Evolutionary conservation across 2,888 invertebrate genomes (phyloP).

Genomic region (Melikaiella ostensackeni): DNA sequence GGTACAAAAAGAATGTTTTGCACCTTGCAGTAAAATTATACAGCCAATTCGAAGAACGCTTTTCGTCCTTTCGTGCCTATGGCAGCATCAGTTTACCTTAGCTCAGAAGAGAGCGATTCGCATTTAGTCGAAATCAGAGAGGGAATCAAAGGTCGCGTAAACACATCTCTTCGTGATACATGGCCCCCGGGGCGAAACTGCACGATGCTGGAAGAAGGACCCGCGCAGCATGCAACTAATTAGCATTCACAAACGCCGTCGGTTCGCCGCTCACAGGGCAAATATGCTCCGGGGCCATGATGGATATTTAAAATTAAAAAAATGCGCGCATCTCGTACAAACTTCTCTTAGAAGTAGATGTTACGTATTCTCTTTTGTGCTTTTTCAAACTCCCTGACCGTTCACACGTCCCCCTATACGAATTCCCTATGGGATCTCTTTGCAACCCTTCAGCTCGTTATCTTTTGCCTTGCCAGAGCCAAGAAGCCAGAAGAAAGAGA

Average conservation of each 20-base stretch:
- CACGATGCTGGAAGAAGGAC: slow-evolving; percentile 37
- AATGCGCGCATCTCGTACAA: slow-evolving; percentile 52
- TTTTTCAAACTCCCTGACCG: slow-evolving; percentile 51
- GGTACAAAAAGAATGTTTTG: background rate
- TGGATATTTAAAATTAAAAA: slow-evolving; percentile 59
- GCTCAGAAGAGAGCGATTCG: slow-evolving; percentile 5
- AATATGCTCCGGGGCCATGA: slow-evolving; percentile 60
- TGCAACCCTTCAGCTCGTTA: slow-evolving; percentile 35
- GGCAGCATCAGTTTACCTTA: slow-evolving; percentile 21
- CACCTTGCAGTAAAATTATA: slow-evolving; percentile 1
- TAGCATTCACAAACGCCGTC: slow-evolving; percentile 66
- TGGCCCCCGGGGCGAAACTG: slow-evolving; percentile 42
- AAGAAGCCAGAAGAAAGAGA: background rate
- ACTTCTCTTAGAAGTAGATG: slow-evolving; percentile 54
- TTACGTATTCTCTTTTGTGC: slow-evolving; percentile 54
- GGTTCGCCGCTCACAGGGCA: slow-evolving; percentile 61
- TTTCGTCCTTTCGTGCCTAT: slow-evolving; percentile 3
- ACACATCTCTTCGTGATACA: slow-evolving; percentile 32
- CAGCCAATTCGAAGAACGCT: background rate
- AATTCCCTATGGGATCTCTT: slow-evolving; percentile 29
- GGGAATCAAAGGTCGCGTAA: slow-evolving; percentile 39
- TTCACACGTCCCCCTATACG: slow-evolving; percentile 51
- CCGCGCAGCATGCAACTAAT: slow-evolving; percentile 61
- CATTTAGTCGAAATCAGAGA: slow-evolving; percentile 32
- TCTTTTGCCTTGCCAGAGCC: slow-evolving; percentile 1